Percentiles rank a stretch among this genome's conserved stretches.
phyloP scores from a whole-genome alignment of 2,113 vertebrate species.

The Brevimyrus niger region DNA sequence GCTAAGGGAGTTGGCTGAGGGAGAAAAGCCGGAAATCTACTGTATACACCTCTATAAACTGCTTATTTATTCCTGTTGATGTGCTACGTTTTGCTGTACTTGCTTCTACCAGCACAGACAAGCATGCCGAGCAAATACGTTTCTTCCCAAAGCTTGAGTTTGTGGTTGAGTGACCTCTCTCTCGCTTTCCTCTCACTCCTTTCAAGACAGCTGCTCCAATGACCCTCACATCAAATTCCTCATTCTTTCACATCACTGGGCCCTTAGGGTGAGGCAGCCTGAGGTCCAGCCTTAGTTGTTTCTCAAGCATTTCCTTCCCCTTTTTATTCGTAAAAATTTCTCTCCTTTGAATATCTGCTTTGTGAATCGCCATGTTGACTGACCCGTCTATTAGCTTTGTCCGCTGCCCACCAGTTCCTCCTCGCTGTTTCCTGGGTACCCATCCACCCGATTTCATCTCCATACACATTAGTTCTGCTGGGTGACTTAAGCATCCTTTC shows the following conservation, averaged over 20 bases:
- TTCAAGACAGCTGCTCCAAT: not conserved
- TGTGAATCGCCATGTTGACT: not conserved
- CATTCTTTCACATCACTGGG: not conserved
- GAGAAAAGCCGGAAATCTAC: not conserved
- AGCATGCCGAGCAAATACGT: not conserved
- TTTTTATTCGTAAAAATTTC: not conserved
- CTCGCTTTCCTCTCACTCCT: not conserved
- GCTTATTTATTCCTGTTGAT: not conserved
- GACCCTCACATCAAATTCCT: not conserved
- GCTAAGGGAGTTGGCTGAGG: not conserved
- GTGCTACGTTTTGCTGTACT: not conserved
- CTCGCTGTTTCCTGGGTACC: not conserved
- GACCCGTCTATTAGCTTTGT: not conserved
- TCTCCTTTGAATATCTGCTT: not conserved
- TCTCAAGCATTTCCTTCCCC: not conserved
- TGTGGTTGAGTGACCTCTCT: not conserved
- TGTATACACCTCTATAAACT: not conserved
- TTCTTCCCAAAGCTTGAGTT: not conserved
- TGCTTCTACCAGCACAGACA: not conserved
- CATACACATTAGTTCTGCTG: not conserved
- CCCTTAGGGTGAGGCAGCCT: not conserved
- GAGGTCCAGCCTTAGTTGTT: not conserved
- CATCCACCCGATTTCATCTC: not conserved
- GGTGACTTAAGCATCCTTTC: not conserved
- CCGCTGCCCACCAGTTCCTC: not conserved